Conservation (phyloP, 2,888 invertebrate species). For the Bedellia somnulentella region DNA sequence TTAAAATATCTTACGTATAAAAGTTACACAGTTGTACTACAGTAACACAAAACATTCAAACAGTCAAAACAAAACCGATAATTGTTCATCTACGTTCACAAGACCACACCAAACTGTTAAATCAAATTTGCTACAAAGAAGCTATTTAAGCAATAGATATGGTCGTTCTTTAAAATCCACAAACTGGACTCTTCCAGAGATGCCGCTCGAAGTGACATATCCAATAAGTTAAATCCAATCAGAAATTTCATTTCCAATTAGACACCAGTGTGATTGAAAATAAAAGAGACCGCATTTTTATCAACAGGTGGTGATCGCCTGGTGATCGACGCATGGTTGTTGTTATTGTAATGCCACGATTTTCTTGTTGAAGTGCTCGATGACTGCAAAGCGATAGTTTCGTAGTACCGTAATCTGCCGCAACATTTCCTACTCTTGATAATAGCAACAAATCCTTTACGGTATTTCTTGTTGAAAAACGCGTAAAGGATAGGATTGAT, state of each 20-base stretch:
- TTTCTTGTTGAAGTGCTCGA: slow-evolving; percentile 84
- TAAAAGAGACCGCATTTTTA: slow-evolving; percentile 55
- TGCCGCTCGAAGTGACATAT: too few species aligned
- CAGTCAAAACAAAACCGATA: too few species aligned
- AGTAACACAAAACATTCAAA: slow-evolving; percentile 16
- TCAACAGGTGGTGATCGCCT: slow-evolving; percentile 54
- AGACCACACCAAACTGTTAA: slow-evolving; percentile 46
- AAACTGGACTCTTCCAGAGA: too few species aligned
- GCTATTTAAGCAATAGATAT: too few species aligned
- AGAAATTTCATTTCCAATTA: slow-evolving; percentile 26
- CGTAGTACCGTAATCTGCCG: slow-evolving; percentile 82
- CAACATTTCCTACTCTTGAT: slow-evolving; percentile 85
- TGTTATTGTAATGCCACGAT: slow-evolving; percentile 79
- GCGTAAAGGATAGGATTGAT: slow-evolving; percentile 94
- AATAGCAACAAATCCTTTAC: slow-evolving; percentile 87
- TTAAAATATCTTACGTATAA: slow-evolving; percentile 41
- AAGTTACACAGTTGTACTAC: slow-evolving; percentile 22
- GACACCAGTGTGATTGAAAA: slow-evolving; percentile 76
- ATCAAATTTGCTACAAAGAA: too few species aligned
- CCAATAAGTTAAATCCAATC: background rate
- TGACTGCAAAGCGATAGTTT: slow-evolving; percentile 82
- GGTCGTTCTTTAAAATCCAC: too few species aligned
- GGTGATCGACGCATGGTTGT: slow-evolving; percentile 64
- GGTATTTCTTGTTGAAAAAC: slow-evolving; percentile 92
- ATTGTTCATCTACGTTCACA: too few species aligned